These are phyloP conservation scores for Hippocampus kuda DNA, from an alignment of 2,797 vertebrate genomes.

Conservation along the genomic window DNA sequence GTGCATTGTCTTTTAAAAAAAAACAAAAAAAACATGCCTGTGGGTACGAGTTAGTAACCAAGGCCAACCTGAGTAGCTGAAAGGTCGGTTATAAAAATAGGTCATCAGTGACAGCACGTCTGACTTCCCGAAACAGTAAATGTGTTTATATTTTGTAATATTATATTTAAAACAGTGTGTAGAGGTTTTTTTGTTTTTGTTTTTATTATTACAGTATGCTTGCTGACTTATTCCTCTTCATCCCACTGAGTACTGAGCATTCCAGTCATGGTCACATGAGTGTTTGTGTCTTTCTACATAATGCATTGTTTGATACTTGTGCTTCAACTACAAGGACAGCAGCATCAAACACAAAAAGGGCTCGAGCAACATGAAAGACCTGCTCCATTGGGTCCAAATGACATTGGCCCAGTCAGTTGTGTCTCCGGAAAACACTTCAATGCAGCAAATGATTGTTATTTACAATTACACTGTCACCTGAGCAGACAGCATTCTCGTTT, in stretches of 20 bases:
- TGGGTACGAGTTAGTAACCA: too few relatives aligned
- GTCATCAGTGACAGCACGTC: too few relatives aligned
- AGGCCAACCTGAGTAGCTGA: too few relatives aligned
- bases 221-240: constrained; percentile 23
- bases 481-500: background rate
- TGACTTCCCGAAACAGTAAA: too few relatives aligned
- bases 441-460: background rate
- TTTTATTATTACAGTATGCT: background rate
- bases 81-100: too few relatives aligned
- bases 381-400: constrained; percentile 45
- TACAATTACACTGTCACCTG: background rate
- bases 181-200: too few relatives aligned
- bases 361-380: constrained; percentile 53
- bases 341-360: constrained; percentile 52
- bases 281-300: constrained; percentile 28
- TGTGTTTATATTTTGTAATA: too few relatives aligned
- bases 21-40: too few relatives aligned
- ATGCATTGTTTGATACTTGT: constrained; percentile 54
- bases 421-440: constrained; percentile 6
- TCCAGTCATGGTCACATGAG: constrained; percentile 36
- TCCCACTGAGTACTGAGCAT: constrained; percentile 33
- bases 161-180: too few relatives aligned
- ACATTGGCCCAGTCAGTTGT: constrained; percentile 40
- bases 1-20: too few relatives aligned
- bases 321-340: constrained; percentile 51